Evolutionary conservation across 2,797 vertebrate species (phyloP), one percentile per base, ranked within the genome.

Genomic region (Pangasius djambal): DNA sequence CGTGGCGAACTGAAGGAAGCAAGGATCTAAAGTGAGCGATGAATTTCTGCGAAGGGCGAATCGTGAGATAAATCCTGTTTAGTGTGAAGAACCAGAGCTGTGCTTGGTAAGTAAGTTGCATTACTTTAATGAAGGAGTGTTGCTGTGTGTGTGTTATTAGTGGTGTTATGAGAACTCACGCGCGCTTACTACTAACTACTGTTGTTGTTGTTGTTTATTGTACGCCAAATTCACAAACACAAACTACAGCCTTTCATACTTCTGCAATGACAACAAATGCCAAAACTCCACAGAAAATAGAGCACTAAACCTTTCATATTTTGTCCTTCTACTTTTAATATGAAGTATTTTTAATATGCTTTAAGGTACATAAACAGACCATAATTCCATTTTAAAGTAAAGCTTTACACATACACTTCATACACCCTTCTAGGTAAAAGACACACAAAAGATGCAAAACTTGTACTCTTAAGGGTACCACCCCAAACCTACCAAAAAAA

Each of bases 51-150:
- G 3, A 13, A 40, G 55, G 12, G 48, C 3, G 34, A 83, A 8
- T n/a, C 37, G 4, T 85, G 52, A 79, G 22, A 59, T 8, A 7
- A 34, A 37, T 15, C 37, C 9, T 77, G 9, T 34, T 25, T 15
- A 2, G 55, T 59, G 75, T 74, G 67, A 40, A 75, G 69, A 67
- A n/a, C 7, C 25, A 25, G 5, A 25, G 5, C 40, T 20, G 82
- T 10, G 16, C 50, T 18, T 13, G 89, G 89, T 90, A 48, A 90
- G 89, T 70, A 20, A 16, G 25, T 9, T 57, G 0, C 55, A 3
- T 81, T 37, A 1, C n/a, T 74, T 70, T 37, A 52, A 6, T 83
- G 48, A 28, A 6, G 74, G 25, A 77, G 20, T 2, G 40, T 10
- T 31, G 28, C 48, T 59, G 79, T 13, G 6, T 40, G 79, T 18